These are phyloP conservation scores for Podarcis raffonei DNA, from an alignment of 2,113 vertebrate genomes.

Conservation along the genomic window DNA sequence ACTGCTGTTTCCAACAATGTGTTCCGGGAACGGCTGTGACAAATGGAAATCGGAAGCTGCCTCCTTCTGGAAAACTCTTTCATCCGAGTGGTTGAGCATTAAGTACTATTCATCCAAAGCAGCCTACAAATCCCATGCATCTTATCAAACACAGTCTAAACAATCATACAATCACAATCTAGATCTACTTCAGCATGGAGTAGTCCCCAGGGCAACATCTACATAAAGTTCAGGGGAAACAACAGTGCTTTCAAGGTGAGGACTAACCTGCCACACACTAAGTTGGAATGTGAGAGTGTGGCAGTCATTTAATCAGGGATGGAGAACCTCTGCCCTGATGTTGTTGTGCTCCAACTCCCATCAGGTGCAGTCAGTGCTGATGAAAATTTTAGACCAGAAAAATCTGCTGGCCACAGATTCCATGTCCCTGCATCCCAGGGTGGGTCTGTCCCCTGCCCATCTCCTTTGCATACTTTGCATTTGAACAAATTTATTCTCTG, in stretches of 20 bases:
- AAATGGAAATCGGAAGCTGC: not conserved
- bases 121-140: not conserved
- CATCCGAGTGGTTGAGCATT: not conserved
- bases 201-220: not conserved
- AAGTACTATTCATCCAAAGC: not conserved
- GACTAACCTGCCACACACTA: not conserved
- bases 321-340: no score
- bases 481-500: not conserved
- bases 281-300: not conserved
- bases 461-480: not conserved
- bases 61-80: not conserved
- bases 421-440: no score
- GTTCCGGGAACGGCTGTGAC: not conserved
- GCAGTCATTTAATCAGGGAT: no score
- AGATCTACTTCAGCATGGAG: no score
- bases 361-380: no score
- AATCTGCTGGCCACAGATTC: no score
- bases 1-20: not conserved
- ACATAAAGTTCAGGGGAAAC: not conserved
- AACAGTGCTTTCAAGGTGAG: not conserved
- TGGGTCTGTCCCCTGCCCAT: not conserved
- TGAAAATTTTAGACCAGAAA: no score
- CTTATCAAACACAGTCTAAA: no score
- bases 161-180: no score
- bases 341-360: no score